phyloP scores from a whole-genome alignment of 2,888 invertebrate genomes.

The Sialis fuliginosa region DNA sequence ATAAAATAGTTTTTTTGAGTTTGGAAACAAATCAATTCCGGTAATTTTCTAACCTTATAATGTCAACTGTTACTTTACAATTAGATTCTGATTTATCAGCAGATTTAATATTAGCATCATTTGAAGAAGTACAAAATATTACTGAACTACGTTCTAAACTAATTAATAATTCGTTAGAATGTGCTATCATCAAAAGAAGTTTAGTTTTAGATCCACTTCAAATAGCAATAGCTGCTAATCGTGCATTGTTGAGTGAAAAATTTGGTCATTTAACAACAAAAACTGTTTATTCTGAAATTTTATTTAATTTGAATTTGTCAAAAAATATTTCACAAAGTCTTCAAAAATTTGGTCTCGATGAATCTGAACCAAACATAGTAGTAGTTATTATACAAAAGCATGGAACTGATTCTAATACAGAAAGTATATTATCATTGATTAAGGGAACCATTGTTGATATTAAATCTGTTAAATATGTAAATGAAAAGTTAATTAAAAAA shows the following conservation, averaged over 20 bases:
- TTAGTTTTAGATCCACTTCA: slow-evolving; percentile 42
- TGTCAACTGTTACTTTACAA: background rate
- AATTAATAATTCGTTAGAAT: slow-evolving; percentile 35
- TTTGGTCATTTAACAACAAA: slow-evolving; percentile 35
- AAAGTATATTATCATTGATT: slow-evolving; percentile 28
- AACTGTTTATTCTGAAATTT: slow-evolving; percentile 42
- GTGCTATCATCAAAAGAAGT: slow-evolving; percentile 41
- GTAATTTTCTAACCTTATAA: background rate
- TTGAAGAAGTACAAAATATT: slow-evolving; percentile 38
- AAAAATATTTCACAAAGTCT: slow-evolving; percentile 53
- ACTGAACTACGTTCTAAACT: slow-evolving; percentile 33
- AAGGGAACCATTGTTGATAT: slow-evolving; percentile 34
- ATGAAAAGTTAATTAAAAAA: slow-evolving; percentile 32
- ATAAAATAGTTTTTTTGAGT: too few species aligned
- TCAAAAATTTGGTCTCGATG: slow-evolving; percentile 40
- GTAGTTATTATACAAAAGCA: slow-evolving; percentile 24
- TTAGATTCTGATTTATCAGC: background rate
- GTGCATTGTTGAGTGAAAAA: slow-evolving; percentile 35
- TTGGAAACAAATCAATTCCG: too few species aligned
- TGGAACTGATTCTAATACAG: slow-evolving; percentile 13
- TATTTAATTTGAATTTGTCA: slow-evolving; percentile 48
- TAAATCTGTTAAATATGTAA: slow-evolving; percentile 27
- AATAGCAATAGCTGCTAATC: slow-evolving; percentile 47
- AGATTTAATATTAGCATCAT: slow-evolving; percentile 13
- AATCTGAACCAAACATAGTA: slow-evolving; percentile 27